Evolutionary conservation across 92 coral and sea anemone species (phyloP).

Genomic region (Blastomussa wellsi): DNA sequence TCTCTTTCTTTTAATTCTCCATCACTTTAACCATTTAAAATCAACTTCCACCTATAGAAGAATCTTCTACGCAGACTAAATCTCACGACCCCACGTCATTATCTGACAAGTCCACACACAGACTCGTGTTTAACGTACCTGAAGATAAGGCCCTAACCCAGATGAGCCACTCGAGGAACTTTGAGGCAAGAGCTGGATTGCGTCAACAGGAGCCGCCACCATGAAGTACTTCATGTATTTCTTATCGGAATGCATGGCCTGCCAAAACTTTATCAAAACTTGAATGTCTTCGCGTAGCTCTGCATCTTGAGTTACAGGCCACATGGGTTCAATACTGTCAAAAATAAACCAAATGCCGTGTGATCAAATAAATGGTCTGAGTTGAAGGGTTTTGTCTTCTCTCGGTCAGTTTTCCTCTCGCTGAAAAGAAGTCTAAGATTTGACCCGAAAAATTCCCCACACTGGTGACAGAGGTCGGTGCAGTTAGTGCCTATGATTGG

Average conservation of each 20-base stretch:
- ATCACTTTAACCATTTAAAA: no score
- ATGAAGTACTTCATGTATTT: slow-evolving; percentile 89
- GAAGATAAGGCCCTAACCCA: slow-evolving; percentile 53
- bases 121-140: neutral
- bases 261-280: slow-evolving; percentile 96
- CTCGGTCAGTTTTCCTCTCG: neutral
- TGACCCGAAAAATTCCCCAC: neutral
- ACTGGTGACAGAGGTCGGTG: neutral
- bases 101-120: neutral
- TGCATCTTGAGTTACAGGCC: slow-evolving; percentile 82
- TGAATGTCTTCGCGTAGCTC: slow-evolving; percentile 85
- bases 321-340: slow-evolving; percentile 77
- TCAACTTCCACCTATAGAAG: neutral
- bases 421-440: neutral
- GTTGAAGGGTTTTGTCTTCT: neutral
- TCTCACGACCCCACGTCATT: neutral
- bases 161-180: slow-evolving; percentile 55
- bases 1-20: neutral
- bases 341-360: neutral
- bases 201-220: slow-evolving; percentile 54
- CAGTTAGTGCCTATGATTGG: neutral
- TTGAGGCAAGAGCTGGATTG: slow-evolving; percentile 43
- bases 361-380: neutral
- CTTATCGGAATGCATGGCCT: slow-evolving; percentile 93
- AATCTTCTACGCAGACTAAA: neutral